phyloP scores from a whole-genome alignment of 2,797 vertebrate species.

The Luscinia megarhynchos region DNA sequence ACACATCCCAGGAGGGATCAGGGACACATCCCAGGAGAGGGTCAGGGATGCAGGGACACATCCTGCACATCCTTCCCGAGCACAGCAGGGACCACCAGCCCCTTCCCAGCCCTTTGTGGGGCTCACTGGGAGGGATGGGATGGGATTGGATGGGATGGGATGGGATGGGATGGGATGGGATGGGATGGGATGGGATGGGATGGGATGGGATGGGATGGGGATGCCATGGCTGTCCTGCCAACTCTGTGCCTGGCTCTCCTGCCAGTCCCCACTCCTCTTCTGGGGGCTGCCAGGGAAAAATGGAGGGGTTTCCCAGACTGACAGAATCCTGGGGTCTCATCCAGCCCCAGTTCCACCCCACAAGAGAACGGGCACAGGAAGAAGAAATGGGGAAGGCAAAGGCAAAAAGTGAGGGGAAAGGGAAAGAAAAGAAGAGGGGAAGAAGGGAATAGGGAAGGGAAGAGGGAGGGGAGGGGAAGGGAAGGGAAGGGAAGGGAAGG shows the following conservation, averaged over 20 bases:
- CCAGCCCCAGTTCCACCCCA: not conserved
- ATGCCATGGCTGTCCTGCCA: too few relatives aligned
- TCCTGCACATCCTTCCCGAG: rapidly evolving
- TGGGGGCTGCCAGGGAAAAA: not conserved
- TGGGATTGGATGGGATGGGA: not conserved
- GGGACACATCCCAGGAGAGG: rapidly evolving
- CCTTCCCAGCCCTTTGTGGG: not conserved
- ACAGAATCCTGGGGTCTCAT: not conserved
- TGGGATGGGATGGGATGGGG: too few relatives aligned
- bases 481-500: rapidly evolving
- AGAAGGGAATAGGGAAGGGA: too few relatives aligned
- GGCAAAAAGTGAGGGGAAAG: not conserved
- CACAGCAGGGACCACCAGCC: not conserved
- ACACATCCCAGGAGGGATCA: too few relatives aligned
- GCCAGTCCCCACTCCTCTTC: not conserved
- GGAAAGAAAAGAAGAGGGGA: too few relatives aligned
- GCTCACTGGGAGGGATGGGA: not conserved
- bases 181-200: too few relatives aligned
- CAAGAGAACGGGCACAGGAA: rapidly evolving
- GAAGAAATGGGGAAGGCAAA: not conserved
- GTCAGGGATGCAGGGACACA: not conserved
- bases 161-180: too few relatives aligned
- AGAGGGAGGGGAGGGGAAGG: too few relatives aligned
- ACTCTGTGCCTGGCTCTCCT: not conserved
- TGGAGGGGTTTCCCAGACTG: not conserved